Percentiles rank a stretch among this genome's conserved stretches.
These are phyloP conservation scores for Xestia sexstrigata DNA, from an alignment of 2,888 invertebrate species.

Conservation along the genomic window DNA sequence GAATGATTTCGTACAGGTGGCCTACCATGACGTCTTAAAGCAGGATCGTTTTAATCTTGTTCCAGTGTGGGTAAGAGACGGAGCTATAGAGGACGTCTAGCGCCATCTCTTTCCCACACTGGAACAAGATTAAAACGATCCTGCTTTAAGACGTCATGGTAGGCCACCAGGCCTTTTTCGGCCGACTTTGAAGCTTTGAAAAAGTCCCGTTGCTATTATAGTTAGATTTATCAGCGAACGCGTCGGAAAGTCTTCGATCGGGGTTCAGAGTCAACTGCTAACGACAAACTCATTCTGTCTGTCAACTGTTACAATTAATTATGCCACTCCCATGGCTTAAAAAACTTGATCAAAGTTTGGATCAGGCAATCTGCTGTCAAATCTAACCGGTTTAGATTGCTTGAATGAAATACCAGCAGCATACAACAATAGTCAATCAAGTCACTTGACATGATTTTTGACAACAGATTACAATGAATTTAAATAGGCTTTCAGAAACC, in stretches of 20 bases:
- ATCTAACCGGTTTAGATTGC: slow-evolving; percentile 13
- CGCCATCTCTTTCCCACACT: too few species aligned
- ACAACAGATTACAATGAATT: slow-evolving; percentile 7
- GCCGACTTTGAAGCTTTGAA: background rate
- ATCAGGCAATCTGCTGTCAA: background rate
- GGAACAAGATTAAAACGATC: too few species aligned
- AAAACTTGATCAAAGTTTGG: background rate
- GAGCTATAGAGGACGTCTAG: too few species aligned
- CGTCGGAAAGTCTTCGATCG: background rate
- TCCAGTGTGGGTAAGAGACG: too few species aligned
- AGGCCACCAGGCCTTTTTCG: too few species aligned
- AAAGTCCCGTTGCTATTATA: background rate
- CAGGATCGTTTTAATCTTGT: too few species aligned
- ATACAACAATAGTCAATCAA: slow-evolving; percentile 34
- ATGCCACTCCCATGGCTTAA: background rate
- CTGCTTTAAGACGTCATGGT: too few species aligned
- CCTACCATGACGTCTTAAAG: too few species aligned
- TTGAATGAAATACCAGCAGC: slow-evolving; percentile 7
- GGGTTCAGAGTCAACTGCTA: slow-evolving; percentile 1
- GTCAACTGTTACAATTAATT: background rate
- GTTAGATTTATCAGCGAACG: background rate
- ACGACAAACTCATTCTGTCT: background rate
- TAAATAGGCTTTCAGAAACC: slow-evolving; percentile 14
- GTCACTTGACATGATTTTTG: slow-evolving; percentile 12
- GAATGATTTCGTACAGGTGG: background rate